Base-by-base conservation (phyloP, 2,888 invertebrate species). In the Phaedon cochleariae region DNA sequence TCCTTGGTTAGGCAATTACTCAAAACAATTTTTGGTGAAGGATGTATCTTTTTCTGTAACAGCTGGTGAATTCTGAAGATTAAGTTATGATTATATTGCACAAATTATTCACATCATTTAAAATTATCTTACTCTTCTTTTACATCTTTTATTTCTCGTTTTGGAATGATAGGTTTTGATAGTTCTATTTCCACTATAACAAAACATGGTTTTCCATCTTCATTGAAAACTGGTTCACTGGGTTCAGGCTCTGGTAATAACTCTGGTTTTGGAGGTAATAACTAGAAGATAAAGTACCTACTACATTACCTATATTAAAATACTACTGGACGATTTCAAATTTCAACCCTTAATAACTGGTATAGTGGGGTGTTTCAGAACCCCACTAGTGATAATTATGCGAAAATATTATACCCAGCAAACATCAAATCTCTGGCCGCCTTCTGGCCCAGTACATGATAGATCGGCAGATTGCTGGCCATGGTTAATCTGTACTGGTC, bases 141-240 rank as follows among this genome's bases (percentile, higher is more conserved):
- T 17, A 83, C 57, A 67, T 83, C 81, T 67, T 82, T 80, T 3
- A 82, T 34, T 12, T 77, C 63, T 64, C 74, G 67, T 65, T 73
- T 72, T 21, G 73, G 71, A 17, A 69, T 67, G 7, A 84, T 61
- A 0, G 83, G 78, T 41, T 76, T 74, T 26, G 77, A 69, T 18
- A 84, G 67, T 69, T 81, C 82, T 10, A 84, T 73, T 74, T 84
- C 83, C 1, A 83, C 62, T 17, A 84, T 68, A 21, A 84, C 73
- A 67, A 84, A 83, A 26, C 82, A 80, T 20, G 77, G 79, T 57
- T 76, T 65, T 9, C 80, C 81, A 9, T 76, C 67, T 62, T 82
- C 81, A 59, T 78, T 76, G 64, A 73, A 81, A 7, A 84, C 70
- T 52, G 74, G 75, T 29, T 71, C 49, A 62, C 81, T 81, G 1